phyloP scores from a whole-genome alignment of 2,888 invertebrate genomes.

The Tuberolachnus salignus region DNA sequence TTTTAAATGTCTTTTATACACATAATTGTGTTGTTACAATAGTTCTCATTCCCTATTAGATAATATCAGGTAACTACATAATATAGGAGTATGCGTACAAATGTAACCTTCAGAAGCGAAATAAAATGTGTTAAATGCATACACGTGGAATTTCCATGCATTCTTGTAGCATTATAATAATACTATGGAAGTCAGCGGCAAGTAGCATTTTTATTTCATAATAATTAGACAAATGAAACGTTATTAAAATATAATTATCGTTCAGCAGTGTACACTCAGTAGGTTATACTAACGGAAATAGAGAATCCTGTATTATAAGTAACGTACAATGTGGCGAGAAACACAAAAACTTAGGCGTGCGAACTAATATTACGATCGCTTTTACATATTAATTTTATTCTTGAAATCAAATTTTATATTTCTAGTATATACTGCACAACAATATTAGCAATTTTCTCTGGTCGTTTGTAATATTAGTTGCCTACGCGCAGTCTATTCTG shows the following conservation, averaged over 20 bases:
- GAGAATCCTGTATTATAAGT: not conserved
- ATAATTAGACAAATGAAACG: slow-evolving; percentile 28
- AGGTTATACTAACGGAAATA: not conserved
- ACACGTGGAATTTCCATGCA: not conserved
- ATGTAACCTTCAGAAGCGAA: slow-evolving; percentile 5
- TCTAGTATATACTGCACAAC: no score
- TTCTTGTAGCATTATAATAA: not conserved
- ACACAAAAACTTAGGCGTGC: not conserved
- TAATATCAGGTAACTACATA: not conserved
- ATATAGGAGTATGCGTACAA: not conserved
- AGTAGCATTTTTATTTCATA: not conserved
- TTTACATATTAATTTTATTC: no score
- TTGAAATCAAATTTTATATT: no score
- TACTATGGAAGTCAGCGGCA: not conserved
- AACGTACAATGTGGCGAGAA: not conserved
- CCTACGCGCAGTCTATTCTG: not conserved
- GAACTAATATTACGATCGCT: no score
- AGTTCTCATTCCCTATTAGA: not conserved
- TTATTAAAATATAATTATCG: slow-evolving; percentile 38
- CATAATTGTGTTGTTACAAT: not conserved
- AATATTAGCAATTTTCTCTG: not conserved
- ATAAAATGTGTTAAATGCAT: not conserved
- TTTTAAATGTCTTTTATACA: no score
- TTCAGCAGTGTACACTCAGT: not conserved
- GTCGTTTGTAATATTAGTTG: not conserved